These are phyloP conservation scores for Coptodon bakossiorum DNA, from an alignment of 2,113 vertebrate genomes.

Conservation along the genomic window DNA sequence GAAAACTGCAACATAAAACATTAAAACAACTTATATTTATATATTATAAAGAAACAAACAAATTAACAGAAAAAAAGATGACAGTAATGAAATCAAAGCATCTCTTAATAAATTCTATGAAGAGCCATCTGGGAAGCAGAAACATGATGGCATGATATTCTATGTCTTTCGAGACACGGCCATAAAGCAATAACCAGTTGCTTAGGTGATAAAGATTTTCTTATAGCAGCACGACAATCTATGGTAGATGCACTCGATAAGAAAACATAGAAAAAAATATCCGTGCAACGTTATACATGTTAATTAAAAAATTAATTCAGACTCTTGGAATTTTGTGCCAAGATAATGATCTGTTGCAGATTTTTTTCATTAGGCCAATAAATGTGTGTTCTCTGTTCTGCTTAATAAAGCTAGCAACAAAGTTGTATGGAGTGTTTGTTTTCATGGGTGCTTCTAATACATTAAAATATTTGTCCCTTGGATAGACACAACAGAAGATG, in stretches of 20 bases:
- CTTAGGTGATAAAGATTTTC: not conserved
- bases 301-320: constrained; percentile 36
- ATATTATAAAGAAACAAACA: not conserved
- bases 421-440: constrained; percentile 14
- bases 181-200: not conserved
- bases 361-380: constrained; percentile 57
- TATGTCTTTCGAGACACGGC: not conserved
- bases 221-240: not conserved
- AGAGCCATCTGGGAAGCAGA: not conserved
- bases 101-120: not conserved
- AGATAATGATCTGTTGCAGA: constrained; percentile 60
- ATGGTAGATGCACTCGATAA: not conserved
- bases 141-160: not conserved
- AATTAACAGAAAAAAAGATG: not conserved
- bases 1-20: not conserved
- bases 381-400: constrained; percentile 23
- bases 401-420: constrained; percentile 50
- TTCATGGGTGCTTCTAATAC: not conserved
- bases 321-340: constrained; percentile 11
- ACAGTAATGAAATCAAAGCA: not conserved
- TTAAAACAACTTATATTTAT: not conserved
- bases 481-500: not conserved
- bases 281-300: not conserved
- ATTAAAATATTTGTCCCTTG: not conserved
- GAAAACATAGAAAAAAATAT: not conserved